Conservation (phyloP, 2,797 vertebrate genomes). For the Sternarchorhynchus goeldii region DNA sequence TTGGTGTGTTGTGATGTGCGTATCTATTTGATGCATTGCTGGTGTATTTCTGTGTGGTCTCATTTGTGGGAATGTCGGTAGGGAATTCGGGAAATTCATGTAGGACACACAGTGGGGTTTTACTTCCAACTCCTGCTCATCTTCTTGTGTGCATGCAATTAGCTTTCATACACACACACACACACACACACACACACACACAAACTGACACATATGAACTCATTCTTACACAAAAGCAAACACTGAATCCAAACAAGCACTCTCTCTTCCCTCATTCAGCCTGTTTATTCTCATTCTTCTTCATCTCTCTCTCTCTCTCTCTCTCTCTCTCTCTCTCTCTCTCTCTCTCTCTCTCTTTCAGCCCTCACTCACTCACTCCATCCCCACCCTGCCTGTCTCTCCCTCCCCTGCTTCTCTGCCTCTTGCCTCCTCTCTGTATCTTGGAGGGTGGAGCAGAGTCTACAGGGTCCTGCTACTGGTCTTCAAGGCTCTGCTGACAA, state of each 20-base stretch:
- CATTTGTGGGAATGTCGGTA: too few species aligned
- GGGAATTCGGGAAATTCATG: too few species aligned
- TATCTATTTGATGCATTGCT: too few species aligned
- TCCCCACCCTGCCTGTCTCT: slow-evolving; percentile 28
- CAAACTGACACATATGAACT: background rate
- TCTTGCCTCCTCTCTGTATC: slow-evolving; percentile 25
- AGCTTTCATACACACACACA: slow-evolving; percentile 2
- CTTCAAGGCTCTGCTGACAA: slow-evolving; percentile 50
- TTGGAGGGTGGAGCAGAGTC: slow-evolving; percentile 19
- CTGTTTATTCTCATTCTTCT: slow-evolving; percentile 9
- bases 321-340: slow-evolving; percentile 24
- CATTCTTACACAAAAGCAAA: too few species aligned
- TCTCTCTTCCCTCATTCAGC: slow-evolving; percentile 21
- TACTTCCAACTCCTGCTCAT: too few species aligned
- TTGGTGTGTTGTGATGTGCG: too few species aligned
- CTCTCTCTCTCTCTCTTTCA: slow-evolving; percentile 23
- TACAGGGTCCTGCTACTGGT: slow-evolving; percentile 59
- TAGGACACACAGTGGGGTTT: too few species aligned
- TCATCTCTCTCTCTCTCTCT: slow-evolving; percentile 4
- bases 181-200: background rate
- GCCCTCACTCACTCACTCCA: slow-evolving; percentile 32
- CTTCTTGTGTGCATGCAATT: too few species aligned
- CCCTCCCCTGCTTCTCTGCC: slow-evolving; percentile 13
- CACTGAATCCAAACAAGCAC: background rate
- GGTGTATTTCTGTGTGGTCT: too few species aligned